Base-by-base conservation (phyloP, 2,888 invertebrate genomes). In the Torymus aiolomorphi region DNA sequence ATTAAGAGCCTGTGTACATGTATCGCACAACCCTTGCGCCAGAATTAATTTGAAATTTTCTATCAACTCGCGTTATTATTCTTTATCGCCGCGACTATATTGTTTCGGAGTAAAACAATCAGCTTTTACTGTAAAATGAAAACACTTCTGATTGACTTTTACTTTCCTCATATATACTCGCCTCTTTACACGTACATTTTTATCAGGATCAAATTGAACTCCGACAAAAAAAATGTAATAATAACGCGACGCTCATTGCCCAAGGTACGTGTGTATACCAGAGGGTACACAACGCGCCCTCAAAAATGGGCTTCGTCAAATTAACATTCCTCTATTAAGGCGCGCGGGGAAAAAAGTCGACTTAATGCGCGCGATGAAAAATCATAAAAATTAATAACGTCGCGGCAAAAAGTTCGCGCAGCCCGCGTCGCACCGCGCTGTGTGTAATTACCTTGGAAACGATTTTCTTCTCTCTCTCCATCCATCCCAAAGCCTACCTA, bases 371-470 rank as follows among this genome's bases (percentile, higher is more conserved):
- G 1, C 51, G 11, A 57, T 65, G 65, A 71, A 71, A 77, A 59
- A 71, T 69, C 24, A 42, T 51, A 72, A 77, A 72, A 67, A 77
- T 72, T 65, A 72, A 65, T 72, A 77, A 66, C 20, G 20, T 54
- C 20, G 42, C 52, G 66, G 51, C 57, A 59, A 65, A 75, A 73
- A 24, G 52, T 62, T 63, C 12, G 70, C 76, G 24, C 42, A 8
- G 31, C 31, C n/a, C 0, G 16, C 18, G 12, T n/a, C 42, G 20
- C 24, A 3, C 31, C 8, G 31, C 2, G 31, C 2, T 20, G 31
- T 49, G 66, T 31, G 62, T 72, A 73, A 78, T 78, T 78, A 61
- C 73, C 72, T 73, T 52, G 73, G 16, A 65, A 66, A 61, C 49
- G 76, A 77, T 77, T 77, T 77, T 71, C 76, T 71, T 31, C 31